Evolutionary conservation across 2,888 invertebrate genomes (phyloP), one percentile per base, ranked within the genome.

Genomic region (Bombyx huttoni): DNA sequence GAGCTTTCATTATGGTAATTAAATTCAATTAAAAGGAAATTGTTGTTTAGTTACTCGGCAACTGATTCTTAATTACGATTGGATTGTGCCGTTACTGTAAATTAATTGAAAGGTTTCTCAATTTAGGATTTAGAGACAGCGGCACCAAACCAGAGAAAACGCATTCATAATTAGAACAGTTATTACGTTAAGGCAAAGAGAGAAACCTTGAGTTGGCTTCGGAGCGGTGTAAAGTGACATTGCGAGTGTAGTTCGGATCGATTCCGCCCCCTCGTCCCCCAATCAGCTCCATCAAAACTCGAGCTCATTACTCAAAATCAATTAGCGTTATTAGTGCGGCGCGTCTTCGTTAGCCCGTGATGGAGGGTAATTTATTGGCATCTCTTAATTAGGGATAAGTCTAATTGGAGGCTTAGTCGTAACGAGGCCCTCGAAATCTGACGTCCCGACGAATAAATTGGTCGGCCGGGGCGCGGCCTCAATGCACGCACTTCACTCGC

Each of bases 301-400:
- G 75, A 76, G 84, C 88, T 85, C 86, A 88, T 88, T 88, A 88
- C 88, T 88, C 88, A 88, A 88, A 87, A 88, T 87, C 88, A 88
- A 88, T 88, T 88, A 88, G 78, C 82, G 86, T 87, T 87, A 88
- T 88, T 88, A 88, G 88, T 84, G 81, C 78, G 84, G 81, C 81
- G 81, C 87, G 87, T 88, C 89, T 88, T 89, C 88, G 87, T 87
- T 87, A 88, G 85, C 72, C 86, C 82, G 82, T 89, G 89, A 89
- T 89, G 88, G 89, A 88, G 89, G 88, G 89, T 89, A 89, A 89
- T 89, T 89, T 89, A 89, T 89, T 87, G 89, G 89, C 89, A 89
- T 89, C 89, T 89, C 89, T 89, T 89, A 89, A 89, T 89, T 89
- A 89, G 89, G 89, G 89, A 89, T 89, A 89, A 89, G 89, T 89